Percentiles rank a stretch among this genome's conserved stretches.
Evolutionary conservation across 1,140 invertebrate species (phyloP).

Genomic region (Meteorus sp.): DNA sequence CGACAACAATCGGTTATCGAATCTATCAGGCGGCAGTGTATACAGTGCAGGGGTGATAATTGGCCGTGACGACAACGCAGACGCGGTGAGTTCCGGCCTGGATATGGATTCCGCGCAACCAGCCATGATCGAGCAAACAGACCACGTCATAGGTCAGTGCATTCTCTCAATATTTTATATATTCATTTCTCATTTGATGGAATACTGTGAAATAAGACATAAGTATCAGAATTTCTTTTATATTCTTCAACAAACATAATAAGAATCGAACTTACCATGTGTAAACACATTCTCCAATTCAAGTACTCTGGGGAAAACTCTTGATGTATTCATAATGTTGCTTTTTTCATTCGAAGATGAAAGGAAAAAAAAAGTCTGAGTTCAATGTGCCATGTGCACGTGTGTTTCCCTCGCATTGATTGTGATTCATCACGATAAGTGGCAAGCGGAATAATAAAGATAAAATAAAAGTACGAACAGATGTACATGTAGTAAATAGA

Average conservation of each 20-base stretch:
- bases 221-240: not conserved
- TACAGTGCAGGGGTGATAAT: conserved; percentile 41
- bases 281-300: no score
- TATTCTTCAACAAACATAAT: no score
- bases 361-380: no score
- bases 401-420: conserved; percentile 1
- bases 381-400: conserved; percentile 30
- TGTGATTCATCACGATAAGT: not conserved
- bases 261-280: no score
- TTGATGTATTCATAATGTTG: no score
- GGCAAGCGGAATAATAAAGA: no score
- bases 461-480: no score
- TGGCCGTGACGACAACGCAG: conserved; percentile 48
- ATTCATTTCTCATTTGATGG: not conserved
- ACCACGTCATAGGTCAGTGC: conserved; percentile 56
- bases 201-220: no score
- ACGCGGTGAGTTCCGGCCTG: conserved; percentile 38
- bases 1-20: conserved; percentile 43
- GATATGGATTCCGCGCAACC: conserved; percentile 53
- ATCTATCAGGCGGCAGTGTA: conserved; percentile 44
- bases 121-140: conserved; percentile 51
- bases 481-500: not conserved
- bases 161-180: conserved; percentile 13
- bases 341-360: no score
- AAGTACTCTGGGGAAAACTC: no score